Conservation (phyloP, 2,113 vertebrate genomes). For the Odontophorus gujanensis region DNA sequence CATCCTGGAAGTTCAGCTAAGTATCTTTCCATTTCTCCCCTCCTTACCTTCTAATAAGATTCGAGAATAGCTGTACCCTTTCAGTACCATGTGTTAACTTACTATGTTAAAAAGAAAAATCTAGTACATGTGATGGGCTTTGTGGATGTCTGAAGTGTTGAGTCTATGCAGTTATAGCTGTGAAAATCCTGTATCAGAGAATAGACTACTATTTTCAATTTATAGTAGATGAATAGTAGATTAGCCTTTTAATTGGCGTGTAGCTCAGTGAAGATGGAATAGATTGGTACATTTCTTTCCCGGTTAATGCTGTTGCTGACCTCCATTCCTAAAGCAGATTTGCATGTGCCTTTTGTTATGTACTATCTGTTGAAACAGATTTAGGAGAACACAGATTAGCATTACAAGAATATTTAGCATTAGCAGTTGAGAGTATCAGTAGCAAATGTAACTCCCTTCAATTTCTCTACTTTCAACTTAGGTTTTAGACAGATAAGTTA, state of each 20-base stretch:
- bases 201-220: not conserved
- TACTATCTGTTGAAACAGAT: not conserved
- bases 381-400: not conserved
- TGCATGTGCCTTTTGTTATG: not conserved
- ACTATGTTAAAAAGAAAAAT: not conserved
- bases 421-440: not conserved
- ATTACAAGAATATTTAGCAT: not conserved
- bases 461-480: not conserved
- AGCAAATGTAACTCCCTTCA: not conserved
- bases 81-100: not conserved
- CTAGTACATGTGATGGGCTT: accelerated
- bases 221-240: accelerated
- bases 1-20: not conserved
- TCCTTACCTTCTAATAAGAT: not conserved
- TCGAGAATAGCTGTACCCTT: not conserved
- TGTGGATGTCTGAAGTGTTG: not conserved
- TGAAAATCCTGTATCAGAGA: not conserved
- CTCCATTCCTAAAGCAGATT: not conserved
- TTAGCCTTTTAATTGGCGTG: not conserved
- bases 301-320: accelerated
- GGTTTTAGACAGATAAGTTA: not conserved
- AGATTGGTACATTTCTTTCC: not conserved
- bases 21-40: not conserved
- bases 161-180: not conserved
- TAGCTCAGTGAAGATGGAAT: not conserved